phyloP scores from a whole-genome alignment of 2,797 vertebrate species.

The Emys orbicularis region DNA sequence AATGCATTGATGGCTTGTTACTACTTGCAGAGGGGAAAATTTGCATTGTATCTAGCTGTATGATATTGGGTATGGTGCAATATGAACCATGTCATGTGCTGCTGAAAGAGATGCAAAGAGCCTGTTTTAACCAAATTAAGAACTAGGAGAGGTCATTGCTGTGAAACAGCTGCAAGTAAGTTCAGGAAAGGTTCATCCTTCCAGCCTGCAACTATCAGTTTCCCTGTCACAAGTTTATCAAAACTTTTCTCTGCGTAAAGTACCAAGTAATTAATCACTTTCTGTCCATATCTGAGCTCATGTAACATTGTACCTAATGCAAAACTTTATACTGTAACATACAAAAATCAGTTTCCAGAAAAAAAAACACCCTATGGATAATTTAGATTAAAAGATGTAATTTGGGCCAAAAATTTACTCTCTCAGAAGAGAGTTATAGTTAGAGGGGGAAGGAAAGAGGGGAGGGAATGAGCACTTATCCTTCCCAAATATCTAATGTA shows the following conservation, averaged over 20 bases:
- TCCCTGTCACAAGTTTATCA: background rate
- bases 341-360: background rate
- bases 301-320: background rate
- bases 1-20: background rate
- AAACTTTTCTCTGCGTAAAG: background rate
- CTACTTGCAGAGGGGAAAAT: background rate
- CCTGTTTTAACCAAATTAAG: background rate
- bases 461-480: background rate
- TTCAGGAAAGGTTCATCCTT: background rate
- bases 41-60: background rate
- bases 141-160: background rate
- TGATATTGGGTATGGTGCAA: background rate
- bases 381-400: background rate
- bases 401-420: background rate
- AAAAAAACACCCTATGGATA: background rate
- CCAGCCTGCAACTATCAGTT: background rate
- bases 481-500: background rate
- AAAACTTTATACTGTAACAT: background rate
- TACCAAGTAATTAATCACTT: background rate
- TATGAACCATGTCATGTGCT: background rate
- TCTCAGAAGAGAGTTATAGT: background rate
- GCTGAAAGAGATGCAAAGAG: background rate
- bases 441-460: background rate
- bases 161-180: background rate
- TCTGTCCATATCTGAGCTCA: background rate